phyloP scores from a whole-genome alignment of 2,888 invertebrate genomes.

The Chymomyza caudatula region DNA sequence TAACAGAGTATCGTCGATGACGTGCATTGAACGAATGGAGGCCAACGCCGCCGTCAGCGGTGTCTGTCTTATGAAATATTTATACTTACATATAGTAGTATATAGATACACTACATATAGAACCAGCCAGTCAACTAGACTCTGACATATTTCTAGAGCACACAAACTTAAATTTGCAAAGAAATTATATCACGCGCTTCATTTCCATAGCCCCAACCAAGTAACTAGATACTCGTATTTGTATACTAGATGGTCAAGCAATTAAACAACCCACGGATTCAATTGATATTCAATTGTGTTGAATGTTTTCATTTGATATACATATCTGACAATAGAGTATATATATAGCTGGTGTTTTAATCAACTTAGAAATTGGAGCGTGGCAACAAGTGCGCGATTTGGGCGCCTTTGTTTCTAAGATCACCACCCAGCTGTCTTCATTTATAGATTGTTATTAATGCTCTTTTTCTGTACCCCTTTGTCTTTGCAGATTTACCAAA shows the following conservation, averaged over 20 bases:
- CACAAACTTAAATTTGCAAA: slow-evolving; percentile 25
- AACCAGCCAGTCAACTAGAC: slow-evolving; percentile 9
- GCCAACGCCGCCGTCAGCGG: slow-evolving; percentile 35
- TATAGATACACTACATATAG: neutral
- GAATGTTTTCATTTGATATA: slow-evolving; percentile 11
- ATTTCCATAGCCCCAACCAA: slow-evolving; percentile 25
- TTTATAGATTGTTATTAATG: neutral
- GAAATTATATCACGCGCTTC: slow-evolving; percentile 48
- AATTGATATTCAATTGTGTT: slow-evolving; percentile 42
- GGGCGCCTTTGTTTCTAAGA: slow-evolving; percentile 6
- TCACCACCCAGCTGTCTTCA: neutral
- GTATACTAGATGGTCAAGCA: neutral
- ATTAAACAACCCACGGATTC: neutral
- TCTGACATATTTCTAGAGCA: slow-evolving; percentile 23
- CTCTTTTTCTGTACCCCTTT: slow-evolving; percentile 16
- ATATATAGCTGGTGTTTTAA: slow-evolving; percentile 5
- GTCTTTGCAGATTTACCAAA: slow-evolving; percentile 42
- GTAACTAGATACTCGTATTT: slow-evolving; percentile 10
- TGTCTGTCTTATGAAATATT: slow-evolving; percentile 27
- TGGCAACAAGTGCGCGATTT: slow-evolving; percentile 34
- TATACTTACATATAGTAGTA: slow-evolving; percentile 9
- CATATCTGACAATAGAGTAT: neutral
- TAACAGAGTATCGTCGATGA: slow-evolving; percentile 32
- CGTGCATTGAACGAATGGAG: slow-evolving; percentile 31
- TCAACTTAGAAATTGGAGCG: slow-evolving; percentile 14